Conservation (phyloP, 2,797 vertebrate species). For the Carduelis carduelis region DNA sequence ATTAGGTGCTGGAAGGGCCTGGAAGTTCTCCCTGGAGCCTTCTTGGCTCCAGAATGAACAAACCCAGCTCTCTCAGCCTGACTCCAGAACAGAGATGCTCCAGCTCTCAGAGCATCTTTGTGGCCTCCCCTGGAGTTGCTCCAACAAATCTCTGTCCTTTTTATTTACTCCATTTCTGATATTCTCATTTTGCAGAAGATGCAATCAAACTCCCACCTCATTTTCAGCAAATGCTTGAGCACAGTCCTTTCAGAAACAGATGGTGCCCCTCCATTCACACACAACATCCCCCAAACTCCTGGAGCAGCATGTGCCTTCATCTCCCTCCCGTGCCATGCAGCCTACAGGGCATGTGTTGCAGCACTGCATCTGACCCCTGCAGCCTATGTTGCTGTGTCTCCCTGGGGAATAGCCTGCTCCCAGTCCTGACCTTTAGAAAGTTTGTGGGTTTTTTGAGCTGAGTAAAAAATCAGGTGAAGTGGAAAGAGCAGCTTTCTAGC, state of each 20-base stretch:
- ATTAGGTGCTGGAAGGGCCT: neutral
- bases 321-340: neutral
- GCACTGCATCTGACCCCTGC: neutral
- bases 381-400: rapidly evolving
- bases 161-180: neutral
- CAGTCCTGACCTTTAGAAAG: neutral
- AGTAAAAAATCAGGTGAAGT: neutral
- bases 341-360: rapidly evolving
- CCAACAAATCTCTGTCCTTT: neutral
- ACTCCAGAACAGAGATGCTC: neutral
- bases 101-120: neutral
- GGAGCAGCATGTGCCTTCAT: neutral
- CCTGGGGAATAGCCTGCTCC: neutral
- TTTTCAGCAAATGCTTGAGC: neutral
- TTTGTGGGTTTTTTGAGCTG: neutral
- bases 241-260: neutral
- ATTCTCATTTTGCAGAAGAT: neutral
- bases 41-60: neutral
- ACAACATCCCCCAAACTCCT: neutral
- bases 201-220: neutral
- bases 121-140: neutral
- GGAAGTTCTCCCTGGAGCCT: neutral
- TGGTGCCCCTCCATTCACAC: neutral
- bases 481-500: neutral
- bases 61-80: neutral